Percentiles rank a stretch among this genome's conserved stretches.
Evolutionary conservation across 2,113 vertebrate species (phyloP).

Genomic region (rabbit (Oryctolagus cuniculus)): mOryCun1.1 NC_091434.1:119622501-119623000

Average conservation of each 20-base stretch:
- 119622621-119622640: neutral
- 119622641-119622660: neutral
- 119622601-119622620: neutral
- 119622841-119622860: neutral
- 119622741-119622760: neutral
- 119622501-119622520: neutral
- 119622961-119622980: constrained; percentile 79
- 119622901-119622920: constrained; percentile 63
- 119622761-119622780: neutral
- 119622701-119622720: neutral
- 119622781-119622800: too few species aligned
- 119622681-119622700: neutral
- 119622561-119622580: neutral
- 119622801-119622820: neutral
- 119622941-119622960: neutral
- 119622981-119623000: constrained; percentile 50
- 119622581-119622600: neutral
- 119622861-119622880: constrained; percentile 41
- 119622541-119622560: neutral
- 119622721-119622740: neutral
- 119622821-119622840: neutral
- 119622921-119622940: neutral
- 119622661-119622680: too few species aligned
- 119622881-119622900: neutral
- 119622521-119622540: neutral